These are phyloP conservation scores for Epizoanthus rinbou DNA, from an alignment of 92 coral and sea anemone genomes.

Conservation along the genomic window DNA sequence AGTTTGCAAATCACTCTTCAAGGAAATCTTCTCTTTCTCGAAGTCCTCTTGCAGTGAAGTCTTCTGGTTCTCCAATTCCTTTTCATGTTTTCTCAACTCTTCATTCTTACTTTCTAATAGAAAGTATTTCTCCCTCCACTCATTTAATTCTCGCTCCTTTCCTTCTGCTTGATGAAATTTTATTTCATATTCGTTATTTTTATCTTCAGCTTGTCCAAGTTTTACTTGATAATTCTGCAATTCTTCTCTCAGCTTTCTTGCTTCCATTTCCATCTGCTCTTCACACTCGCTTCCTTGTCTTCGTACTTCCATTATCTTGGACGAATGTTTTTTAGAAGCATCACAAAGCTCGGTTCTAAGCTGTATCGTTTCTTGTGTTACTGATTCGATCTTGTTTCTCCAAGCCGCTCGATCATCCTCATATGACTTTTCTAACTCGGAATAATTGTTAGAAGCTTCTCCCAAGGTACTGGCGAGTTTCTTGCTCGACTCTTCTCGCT, in stretches of 20 bases:
- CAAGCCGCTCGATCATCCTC: conserved; percentile 67
- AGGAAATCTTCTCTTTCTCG: conserved; percentile 12
- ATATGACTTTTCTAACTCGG: conserved; percentile 60
- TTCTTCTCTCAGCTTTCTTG: conserved; percentile 61
- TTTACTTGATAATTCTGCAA: conserved; percentile 51
- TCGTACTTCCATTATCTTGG: conserved; percentile 72
- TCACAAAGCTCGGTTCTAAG: conserved; percentile 70
- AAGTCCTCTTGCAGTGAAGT: not conserved
- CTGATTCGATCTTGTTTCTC: conserved; percentile 72
- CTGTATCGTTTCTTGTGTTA: conserved; percentile 59
- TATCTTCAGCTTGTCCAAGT: conserved; percentile 58
- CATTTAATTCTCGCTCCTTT: conserved; percentile 30
- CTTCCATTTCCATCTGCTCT: conserved; percentile 59
- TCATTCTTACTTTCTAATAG: conserved; percentile 36
- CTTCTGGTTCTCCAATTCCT: conserved; percentile 30
- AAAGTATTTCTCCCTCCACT: conserved; percentile 21
- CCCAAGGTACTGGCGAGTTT: conserved; percentile 67
- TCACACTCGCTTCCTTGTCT: conserved; percentile 60
- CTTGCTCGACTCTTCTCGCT: conserved; percentile 55
- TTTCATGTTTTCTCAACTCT: conserved; percentile 42
- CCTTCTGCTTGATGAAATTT: conserved; percentile 50
- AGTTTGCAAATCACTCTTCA: conserved; percentile 44
- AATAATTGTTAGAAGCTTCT: conserved; percentile 63
- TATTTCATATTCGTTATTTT: conserved; percentile 45
- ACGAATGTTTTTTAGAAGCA: conserved; percentile 65